Evolutionary conservation across 2,797 vertebrate species (phyloP).

Genomic region (Heliangelus exortis): DNA sequence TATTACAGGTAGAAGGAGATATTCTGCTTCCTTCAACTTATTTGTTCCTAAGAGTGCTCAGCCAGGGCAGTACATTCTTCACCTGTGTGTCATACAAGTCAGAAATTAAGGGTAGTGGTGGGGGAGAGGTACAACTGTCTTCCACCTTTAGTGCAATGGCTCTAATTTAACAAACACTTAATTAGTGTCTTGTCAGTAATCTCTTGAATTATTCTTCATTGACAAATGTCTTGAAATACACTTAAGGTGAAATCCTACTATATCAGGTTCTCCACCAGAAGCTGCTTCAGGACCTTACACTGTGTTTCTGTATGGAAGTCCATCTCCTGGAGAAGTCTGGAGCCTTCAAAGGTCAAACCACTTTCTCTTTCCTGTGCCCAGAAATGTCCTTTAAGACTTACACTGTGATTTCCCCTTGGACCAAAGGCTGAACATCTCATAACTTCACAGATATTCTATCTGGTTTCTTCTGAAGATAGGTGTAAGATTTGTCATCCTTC

Average conservation of each 20-base stretch:
- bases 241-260: background rate
- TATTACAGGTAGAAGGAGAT: background rate
- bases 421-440: background rate
- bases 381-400: background rate
- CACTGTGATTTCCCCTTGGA: background rate
- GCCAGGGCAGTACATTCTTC: background rate
- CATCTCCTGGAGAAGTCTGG: too few relatives aligned
- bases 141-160: background rate
- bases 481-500: background rate
- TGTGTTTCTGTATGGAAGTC: background rate
- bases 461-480: background rate
- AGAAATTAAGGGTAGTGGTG: background rate
- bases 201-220: background rate
- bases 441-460: background rate
- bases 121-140: background rate
- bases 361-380: background rate
- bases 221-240: background rate
- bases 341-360: too few relatives aligned
- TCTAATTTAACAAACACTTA: background rate
- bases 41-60: background rate
- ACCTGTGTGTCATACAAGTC: background rate
- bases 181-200: background rate
- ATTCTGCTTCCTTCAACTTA: background rate
- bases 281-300: background rate
- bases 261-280: background rate